Percentiles rank a stretch among this genome's conserved stretches.
Conservation (phyloP, 2,113 vertebrate species). For the Proteles cristata region DNA sequence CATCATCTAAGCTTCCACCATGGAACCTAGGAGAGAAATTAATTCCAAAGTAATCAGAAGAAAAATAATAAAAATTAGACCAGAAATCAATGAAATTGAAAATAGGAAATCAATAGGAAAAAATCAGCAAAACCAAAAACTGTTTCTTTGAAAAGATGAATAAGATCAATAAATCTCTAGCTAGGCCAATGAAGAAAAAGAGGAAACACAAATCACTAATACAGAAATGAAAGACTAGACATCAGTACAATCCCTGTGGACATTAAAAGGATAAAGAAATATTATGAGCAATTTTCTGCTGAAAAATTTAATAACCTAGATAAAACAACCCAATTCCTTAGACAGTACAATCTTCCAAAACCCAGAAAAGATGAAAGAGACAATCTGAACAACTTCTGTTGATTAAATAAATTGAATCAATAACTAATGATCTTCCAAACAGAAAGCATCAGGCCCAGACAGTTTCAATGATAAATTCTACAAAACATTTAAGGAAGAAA, state of each 20-base stretch:
- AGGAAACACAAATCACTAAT: neutral
- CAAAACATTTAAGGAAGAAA: neutral
- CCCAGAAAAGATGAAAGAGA: neutral
- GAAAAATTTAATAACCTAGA: slow-evolving; percentile 6
- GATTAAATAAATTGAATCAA: slow-evolving; percentile 21
- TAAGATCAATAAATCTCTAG: neutral
- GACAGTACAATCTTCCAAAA: neutral
- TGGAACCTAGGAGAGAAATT: slow-evolving; percentile 38
- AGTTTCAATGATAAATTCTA: neutral
- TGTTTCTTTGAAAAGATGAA: slow-evolving; percentile 29
- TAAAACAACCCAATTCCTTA: neutral
- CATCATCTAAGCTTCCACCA: neutral
- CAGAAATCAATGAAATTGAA: neutral
- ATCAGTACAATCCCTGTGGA: neutral
- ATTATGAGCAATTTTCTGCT: neutral
- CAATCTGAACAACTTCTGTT: neutral
- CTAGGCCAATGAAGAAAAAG: neutral
- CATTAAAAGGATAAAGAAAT: slow-evolving; percentile 23
- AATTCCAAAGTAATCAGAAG: neutral
- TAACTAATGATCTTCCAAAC: neutral
- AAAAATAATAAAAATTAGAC: slow-evolving; percentile 26
- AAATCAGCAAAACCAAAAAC: slow-evolving; percentile 35
- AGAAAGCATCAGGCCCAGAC: neutral
- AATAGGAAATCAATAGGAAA: neutral
- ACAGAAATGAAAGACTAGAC: neutral